Percentiles rank a stretch among this genome's conserved stretches.
Conservation (phyloP, 2,888 invertebrate species). For the Calameuta filiformis region DNA sequence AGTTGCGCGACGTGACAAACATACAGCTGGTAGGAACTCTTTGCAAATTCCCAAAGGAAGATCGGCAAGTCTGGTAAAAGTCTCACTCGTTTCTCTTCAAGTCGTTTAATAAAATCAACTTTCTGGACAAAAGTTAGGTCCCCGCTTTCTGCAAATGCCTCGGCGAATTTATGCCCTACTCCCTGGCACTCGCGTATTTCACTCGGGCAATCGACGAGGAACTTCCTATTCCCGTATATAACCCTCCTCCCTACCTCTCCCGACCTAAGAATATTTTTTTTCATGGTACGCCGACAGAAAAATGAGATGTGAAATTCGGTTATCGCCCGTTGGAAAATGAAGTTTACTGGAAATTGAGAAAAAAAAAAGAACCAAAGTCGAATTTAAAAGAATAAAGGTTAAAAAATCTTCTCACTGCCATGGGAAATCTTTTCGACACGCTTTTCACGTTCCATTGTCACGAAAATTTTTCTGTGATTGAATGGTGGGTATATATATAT, state of each 20-base stretch:
- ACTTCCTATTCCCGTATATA: constrained; percentile 40
- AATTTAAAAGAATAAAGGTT: neutral
- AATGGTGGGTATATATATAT: constrained; percentile 8
- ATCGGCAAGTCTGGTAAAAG: neutral
- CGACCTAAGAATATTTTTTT: neutral
- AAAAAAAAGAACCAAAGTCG: neutral
- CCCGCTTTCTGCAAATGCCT: constrained; percentile 33
- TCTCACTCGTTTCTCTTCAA: constrained; percentile 49
- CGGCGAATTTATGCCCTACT: constrained; percentile 46
- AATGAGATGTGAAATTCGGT: neutral
- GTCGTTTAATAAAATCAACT: constrained; percentile 57
- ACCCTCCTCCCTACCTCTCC: constrained; percentile 19
- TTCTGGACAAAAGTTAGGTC: constrained; percentile 21
- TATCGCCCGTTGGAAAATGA: neutral
- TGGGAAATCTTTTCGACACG: neutral
- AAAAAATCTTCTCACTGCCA: neutral
- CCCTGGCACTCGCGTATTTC: constrained; percentile 30
- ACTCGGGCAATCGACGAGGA: constrained; percentile 35
- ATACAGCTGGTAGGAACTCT: constrained; percentile 45
- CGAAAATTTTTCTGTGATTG: neutral
- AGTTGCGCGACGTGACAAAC: constrained; percentile 55
- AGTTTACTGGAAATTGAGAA: neutral
- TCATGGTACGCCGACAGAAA: neutral
- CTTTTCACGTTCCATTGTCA: neutral
- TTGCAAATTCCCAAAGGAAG: constrained; percentile 39